These are phyloP conservation scores for Bolinopsis microptera DNA, from an alignment of 37 sponge, comb jelly and placozoan species.

Conservation along the genomic window DNA sequence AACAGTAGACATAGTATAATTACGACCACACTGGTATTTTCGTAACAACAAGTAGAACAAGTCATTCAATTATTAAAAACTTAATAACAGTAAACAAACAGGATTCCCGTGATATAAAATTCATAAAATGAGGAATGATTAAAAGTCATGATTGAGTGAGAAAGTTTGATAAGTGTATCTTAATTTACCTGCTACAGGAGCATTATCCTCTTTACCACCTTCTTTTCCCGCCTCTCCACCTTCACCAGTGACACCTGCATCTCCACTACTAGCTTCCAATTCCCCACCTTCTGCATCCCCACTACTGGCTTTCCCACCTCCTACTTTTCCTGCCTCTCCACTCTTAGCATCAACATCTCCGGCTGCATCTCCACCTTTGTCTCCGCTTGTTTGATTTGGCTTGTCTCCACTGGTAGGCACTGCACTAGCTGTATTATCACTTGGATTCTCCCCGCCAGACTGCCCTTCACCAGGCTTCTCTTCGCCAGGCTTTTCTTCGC, in stretches of 20 bases:
- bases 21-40: no score
- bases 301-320: not conserved
- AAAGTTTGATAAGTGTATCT: no score
- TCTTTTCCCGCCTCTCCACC: not conserved
- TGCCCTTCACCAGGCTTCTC: not conserved
- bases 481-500: not conserved
- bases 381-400: not conserved
- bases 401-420: conserved; percentile 21
- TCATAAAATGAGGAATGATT: no score
- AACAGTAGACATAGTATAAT: no score
- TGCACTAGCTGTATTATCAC: conserved; percentile 35
- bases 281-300: conserved; percentile 1
- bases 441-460: not conserved
- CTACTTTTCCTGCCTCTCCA: not conserved
- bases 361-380: not conserved
- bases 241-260: not conserved
- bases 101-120: no score
- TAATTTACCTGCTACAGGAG: not conserved
- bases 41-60: no score
- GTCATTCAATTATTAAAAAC: no score
- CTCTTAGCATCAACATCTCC: not conserved
- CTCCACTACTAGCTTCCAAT: not conserved
- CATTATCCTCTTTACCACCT: not conserved
- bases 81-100: no score
- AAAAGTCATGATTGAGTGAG: no score